Percentiles rank a stretch among this genome's conserved stretches.
Conservation (phyloP, 2,113 vertebrate genomes). For the Pterocles burchelli region DNA sequence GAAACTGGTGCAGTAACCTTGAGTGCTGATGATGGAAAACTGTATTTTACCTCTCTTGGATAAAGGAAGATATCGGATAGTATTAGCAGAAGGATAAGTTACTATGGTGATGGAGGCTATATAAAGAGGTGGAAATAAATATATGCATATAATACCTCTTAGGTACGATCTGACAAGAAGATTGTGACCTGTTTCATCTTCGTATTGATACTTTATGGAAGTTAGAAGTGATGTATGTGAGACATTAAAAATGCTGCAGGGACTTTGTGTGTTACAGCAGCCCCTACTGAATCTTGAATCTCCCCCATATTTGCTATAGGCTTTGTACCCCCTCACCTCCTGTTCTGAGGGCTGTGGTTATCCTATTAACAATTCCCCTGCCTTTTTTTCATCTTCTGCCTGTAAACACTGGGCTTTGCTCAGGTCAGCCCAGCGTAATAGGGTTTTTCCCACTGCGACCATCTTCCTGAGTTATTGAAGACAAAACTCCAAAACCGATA, state of each 20-base stretch:
- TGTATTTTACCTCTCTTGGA: neutral
- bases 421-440: neutral
- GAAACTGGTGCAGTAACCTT: neutral
- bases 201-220: neutral
- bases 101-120: slow-evolving; percentile 34
- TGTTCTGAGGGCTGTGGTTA: neutral
- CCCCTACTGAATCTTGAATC: neutral
- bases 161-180: neutral
- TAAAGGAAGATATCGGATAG: neutral
- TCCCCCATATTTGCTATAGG: neutral
- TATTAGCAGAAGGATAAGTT: slow-evolving; percentile 12
- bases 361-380: accelerated
- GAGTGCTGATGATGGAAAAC: neutral
- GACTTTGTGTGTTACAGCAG: neutral
- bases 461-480: neutral
- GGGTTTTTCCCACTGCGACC: neutral
- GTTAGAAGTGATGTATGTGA: neutral
- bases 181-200: neutral
- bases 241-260: neutral
- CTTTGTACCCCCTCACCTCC: neutral
- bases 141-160: neutral
- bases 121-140: slow-evolving; percentile 31
- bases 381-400: neutral
- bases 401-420: neutral
- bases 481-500: neutral